Evolutionary conservation across 92 coral and sea anemone genomes (phyloP).

Genomic region (Hydrozoanthus gracilis): DNA sequence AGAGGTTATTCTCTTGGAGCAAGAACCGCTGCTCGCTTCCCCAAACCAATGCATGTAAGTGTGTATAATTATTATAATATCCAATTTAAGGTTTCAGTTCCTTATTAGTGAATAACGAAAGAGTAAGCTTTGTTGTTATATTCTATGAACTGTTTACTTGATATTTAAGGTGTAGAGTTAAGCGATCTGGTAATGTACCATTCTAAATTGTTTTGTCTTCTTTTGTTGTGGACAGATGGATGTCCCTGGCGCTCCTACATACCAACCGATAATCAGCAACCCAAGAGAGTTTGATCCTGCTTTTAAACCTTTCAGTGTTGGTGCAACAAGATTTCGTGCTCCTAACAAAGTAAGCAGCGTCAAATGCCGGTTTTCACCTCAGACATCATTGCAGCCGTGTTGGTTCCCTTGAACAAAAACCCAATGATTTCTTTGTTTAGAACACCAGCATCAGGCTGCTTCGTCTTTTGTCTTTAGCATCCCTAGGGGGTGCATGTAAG

Average conservation of each 20-base stretch:
- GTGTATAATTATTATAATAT: neutral
- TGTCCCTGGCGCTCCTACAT: conserved; percentile 92
- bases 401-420: too few species aligned
- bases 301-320: conserved; percentile 85
- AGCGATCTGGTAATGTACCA: too few species aligned
- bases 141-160: too few species aligned
- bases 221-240: conserved; percentile 70
- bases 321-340: conserved; percentile 82
- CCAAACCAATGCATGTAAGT: conserved; percentile 95
- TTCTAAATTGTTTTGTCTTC: too few species aligned
- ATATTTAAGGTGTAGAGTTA: too few species aligned
- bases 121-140: too few species aligned
- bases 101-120: neutral
- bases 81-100: too few species aligned
- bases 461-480: too few species aligned
- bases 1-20: conserved; percentile 98
- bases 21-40: conserved; percentile 90
- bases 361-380: neutral
- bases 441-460: too few species aligned
- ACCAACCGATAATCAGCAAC: conserved; percentile 89
- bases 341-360: conserved; percentile 55
- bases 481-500: too few species aligned
- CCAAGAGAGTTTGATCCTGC: conserved; percentile 89
- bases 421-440: too few species aligned
- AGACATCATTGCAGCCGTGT: too few species aligned